These are phyloP conservation scores for Lumbricus terrestris DNA, from an alignment of 2,888 invertebrate genomes.

Conservation along the genomic window DNA sequence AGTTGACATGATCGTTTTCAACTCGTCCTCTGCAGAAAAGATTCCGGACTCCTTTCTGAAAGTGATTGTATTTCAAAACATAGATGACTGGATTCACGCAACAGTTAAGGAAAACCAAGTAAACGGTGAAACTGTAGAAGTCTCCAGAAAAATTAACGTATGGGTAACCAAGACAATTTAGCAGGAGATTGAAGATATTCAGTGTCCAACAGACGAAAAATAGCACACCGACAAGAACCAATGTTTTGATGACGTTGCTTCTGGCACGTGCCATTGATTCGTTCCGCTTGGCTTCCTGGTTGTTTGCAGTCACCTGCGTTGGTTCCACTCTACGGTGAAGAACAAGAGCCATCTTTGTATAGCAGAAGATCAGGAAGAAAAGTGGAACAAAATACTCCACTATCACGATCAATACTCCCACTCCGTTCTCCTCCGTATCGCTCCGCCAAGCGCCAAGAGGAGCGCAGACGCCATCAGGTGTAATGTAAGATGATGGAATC, in stretches of 20 bases:
- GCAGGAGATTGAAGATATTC: constrained; percentile 11
- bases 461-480: background rate
- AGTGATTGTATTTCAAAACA: constrained; percentile 33
- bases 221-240: background rate
- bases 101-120: constrained; percentile 33
- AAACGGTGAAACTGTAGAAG: constrained; percentile 28
- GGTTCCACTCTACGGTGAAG: constrained; percentile 14
- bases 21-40: constrained; percentile 25
- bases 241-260: constrained; percentile 10
- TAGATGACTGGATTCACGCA: constrained; percentile 37
- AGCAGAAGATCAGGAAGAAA: background rate
- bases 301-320: background rate
- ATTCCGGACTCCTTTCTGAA: constrained; percentile 31
- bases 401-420: background rate
- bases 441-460: background rate
- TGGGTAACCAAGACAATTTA: background rate
- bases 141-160: constrained; percentile 12
- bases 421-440: background rate
- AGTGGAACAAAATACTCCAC: constrained; percentile 10
- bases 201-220: constrained; percentile 11
- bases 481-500: background rate
- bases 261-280: constrained; percentile 6
- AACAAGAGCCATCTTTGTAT: constrained; percentile 15
- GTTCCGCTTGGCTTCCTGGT: background rate
- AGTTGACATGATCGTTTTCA: background rate